Conservation (phyloP, 2,888 invertebrate genomes). For the Platerodrilus igneus region DNA sequence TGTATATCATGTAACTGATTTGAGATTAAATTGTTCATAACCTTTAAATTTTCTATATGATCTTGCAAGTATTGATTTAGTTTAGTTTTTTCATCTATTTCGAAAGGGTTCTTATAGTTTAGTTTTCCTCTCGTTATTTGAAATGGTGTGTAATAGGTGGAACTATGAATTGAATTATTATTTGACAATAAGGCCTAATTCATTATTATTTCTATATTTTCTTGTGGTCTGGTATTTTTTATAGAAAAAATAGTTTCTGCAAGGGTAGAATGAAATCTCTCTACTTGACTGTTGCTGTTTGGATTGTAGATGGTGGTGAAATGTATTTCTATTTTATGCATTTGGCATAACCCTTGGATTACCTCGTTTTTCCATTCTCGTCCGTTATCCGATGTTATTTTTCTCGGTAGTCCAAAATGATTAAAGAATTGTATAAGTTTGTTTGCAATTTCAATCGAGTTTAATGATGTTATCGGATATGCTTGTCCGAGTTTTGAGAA, state of each 20-base stretch:
- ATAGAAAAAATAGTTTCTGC: constrained; percentile 17
- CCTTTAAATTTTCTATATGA: constrained; percentile 10
- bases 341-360: constrained; percentile 21
- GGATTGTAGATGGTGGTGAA: constrained; percentile 22
- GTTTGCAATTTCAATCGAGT: constrained; percentile 19
- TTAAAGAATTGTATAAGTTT: constrained; percentile 24
- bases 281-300: constrained; percentile 23
- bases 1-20: constrained; percentile 5
- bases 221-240: constrained; percentile 9
- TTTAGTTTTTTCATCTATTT: constrained; percentile 8
- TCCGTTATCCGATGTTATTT: constrained; percentile 26
- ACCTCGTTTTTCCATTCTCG: constrained; percentile 23
- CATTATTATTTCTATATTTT: constrained; percentile 1
- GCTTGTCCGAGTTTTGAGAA: constrained; percentile 28
- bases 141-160: constrained; percentile 9
- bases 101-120: constrained; percentile 12
- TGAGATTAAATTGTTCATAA: constrained; percentile 2
- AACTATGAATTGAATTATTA: constrained; percentile 9
- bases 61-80: constrained; percentile 11
- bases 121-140: constrained; percentile 7
- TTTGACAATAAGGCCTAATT: constrained; percentile 8
- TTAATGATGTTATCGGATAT: constrained; percentile 14
- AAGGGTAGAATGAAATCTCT: constrained; percentile 26
- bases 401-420: constrained; percentile 19
- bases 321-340: constrained; percentile 26